Base-by-base conservation (phyloP, 2,797 vertebrate genomes). In the Pseudochaenichthys georgianus region DNA sequence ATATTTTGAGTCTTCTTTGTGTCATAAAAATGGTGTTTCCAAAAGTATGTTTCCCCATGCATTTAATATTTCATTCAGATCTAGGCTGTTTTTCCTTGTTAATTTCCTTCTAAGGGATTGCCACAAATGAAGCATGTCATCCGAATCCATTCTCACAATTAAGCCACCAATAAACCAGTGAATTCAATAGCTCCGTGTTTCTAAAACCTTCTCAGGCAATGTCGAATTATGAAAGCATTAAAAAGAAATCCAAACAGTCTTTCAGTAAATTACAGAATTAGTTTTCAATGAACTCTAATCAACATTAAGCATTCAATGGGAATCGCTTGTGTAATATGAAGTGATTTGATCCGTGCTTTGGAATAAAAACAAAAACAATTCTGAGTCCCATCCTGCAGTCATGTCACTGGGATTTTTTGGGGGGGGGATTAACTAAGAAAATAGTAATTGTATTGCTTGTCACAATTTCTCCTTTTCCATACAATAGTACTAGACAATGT, bases 91-190 rank as follows among this genome's bases (percentile, higher is more conserved):
- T 61, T 74, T 72, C 15, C 62, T 52, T 68, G 13, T 55, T 74
- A 58, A 46, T 70, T 81, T 73, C 47, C 11, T 28, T 47, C 53
- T 9, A 46, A 80, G 53, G 21, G 5, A 61, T 61, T 64, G 31
- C 51, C 41, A 23, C 50, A 76, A 86, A 84, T 58, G 50, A 76
- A 34, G 48, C 70, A 57, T 48, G 38, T 68, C 70, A 75, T 53
- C 43, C 68, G 67, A 79, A 75, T 82, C 11, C 50, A 73, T 41
- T 63, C 58, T 66, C 34, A 69, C 64, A 81, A 78, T 81, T 77
- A 84, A 78, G 8, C 34, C 64, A 60, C 43, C 46, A 64, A 80
- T 79, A 71, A 84, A 73, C 54, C 10, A 51, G 16, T 13, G 38
- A 21, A 77, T 75, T 73, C 48, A 75, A 71, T 64, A 64, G 53